These are phyloP conservation scores for Acrocyrtus sp. DNA, from an alignment of 2,888 invertebrate species.

Conservation along the genomic window DNA sequence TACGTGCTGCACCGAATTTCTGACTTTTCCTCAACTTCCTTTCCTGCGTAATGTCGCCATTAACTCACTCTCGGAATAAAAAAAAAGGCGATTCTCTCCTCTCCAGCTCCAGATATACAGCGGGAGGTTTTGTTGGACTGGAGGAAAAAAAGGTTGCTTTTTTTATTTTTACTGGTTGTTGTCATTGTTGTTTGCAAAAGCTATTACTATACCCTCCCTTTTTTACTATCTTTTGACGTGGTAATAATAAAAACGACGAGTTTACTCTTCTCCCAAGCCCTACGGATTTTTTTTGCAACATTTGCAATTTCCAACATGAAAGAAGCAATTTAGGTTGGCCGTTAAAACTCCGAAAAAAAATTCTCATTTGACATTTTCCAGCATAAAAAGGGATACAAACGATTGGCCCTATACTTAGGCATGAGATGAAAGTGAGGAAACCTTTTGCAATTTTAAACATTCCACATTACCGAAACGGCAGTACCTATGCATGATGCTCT, in stretches of 20 bases:
- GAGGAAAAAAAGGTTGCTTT: not conserved
- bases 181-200: not conserved
- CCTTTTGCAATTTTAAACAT: too few species aligned
- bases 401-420: too few species aligned
- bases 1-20: too few species aligned
- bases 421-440: too few species aligned
- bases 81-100: too few species aligned
- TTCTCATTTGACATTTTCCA: slow-evolving; percentile 12
- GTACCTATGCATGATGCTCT: not conserved
- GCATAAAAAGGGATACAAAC: slow-evolving; percentile 10
- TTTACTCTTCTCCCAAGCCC: not conserved
- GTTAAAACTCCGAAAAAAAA: slow-evolving; percentile 5
- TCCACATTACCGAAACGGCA: too few species aligned
- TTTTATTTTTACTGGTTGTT: not conserved
- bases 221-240: not conserved
- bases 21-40: not conserved
- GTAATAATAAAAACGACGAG: not conserved
- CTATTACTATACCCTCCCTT: not conserved
- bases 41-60: slow-evolving; percentile 11
- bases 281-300: slow-evolving; percentile 14
- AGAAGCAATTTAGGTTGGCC: slow-evolving; percentile 2
- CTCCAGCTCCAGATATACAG: too few species aligned
- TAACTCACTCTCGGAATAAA: too few species aligned
- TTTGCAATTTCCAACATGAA: slow-evolving; percentile 20
- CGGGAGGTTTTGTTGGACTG: too few species aligned